These are phyloP conservation scores for Sternotherus odoratus DNA, from an alignment of 2,797 vertebrate species.

Conservation along the genomic window DNA sequence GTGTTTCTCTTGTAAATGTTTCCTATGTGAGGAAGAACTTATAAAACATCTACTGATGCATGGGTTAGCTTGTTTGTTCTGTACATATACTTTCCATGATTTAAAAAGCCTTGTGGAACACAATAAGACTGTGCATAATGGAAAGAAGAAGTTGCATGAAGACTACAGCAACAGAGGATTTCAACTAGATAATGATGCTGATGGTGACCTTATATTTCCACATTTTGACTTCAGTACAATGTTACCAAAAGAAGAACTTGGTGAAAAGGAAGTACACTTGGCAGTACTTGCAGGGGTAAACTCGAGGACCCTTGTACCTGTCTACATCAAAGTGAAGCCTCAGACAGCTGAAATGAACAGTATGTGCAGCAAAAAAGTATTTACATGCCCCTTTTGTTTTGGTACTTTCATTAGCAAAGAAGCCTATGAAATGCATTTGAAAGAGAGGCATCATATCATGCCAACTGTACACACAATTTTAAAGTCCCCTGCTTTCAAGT, in stretches of 20 bases:
- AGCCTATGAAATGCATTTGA: conserved; percentile 90
- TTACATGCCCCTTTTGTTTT: conserved; percentile 92
- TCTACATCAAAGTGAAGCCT: conserved; percentile 92
- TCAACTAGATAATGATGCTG: conserved; percentile 86
- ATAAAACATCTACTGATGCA: conserved; percentile 93
- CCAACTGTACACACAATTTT: conserved; percentile 95
- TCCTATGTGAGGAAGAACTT: conserved; percentile 90
- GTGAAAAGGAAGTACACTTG: conserved; percentile 91
- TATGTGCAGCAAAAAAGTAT: conserved; percentile 51
- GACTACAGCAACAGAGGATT: conserved; percentile 92
- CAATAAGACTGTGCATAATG: conserved; percentile 87
- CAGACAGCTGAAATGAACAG: conserved; percentile 73
- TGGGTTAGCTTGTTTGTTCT: conserved; percentile 94
- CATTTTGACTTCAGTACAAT: conserved; percentile 92
- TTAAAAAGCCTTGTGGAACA: conserved; percentile 91
- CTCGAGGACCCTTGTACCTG: conserved; percentile 77
- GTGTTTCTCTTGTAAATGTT: conserved; percentile 90
- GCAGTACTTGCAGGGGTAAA: conserved; percentile 88
- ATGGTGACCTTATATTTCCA: conserved; percentile 90
- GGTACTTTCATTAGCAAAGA: conserved; percentile 85
- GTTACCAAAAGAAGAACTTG: conserved; percentile 89
- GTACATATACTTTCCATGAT: conserved; percentile 91
- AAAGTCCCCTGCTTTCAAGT: conserved; percentile 95
- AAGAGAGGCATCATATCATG: conserved; percentile 93
- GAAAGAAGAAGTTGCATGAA: conserved; percentile 85